Conservation (phyloP, 2,113 vertebrate genomes). For the Ivindomyrus marchei region DNA sequence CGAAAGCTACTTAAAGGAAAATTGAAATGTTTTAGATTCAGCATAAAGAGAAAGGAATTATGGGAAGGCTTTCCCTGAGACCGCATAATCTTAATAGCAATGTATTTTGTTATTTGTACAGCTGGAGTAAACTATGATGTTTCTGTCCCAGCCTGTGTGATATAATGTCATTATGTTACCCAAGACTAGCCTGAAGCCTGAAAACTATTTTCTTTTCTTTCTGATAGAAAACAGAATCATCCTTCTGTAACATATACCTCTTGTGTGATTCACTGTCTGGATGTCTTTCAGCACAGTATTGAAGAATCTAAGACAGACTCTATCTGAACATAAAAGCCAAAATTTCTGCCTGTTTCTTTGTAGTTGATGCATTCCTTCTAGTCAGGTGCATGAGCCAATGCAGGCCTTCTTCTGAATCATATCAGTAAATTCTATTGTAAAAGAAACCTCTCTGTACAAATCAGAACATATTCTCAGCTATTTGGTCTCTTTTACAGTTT, state of each 20-base stretch:
- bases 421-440: background rate
- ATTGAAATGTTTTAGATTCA: slow-evolving; percentile 67
- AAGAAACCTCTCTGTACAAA: background rate
- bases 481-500: background rate
- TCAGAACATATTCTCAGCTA: background rate
- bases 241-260: background rate
- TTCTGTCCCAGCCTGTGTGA: slow-evolving; percentile 14
- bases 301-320: background rate
- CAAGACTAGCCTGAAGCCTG: background rate
- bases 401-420: background rate
- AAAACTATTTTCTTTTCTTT: background rate
- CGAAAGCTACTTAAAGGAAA: slow-evolving; percentile 61
- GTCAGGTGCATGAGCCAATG: background rate
- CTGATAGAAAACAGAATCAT: background rate
- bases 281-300: background rate
- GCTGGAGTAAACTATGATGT: slow-evolving; percentile 57
- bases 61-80: slow-evolving; percentile 51
- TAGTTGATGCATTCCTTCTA: background rate
- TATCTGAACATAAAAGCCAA: background rate
- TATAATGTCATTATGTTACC: background rate
- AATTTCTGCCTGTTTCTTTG: background rate
- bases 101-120: slow-evolving; percentile 71
- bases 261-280: background rate
- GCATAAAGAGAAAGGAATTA: slow-evolving; percentile 64
- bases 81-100: slow-evolving; percentile 62